phyloP scores from a whole-genome alignment of 2,888 invertebrate genomes.

The Choreutis nemorana region DNA sequence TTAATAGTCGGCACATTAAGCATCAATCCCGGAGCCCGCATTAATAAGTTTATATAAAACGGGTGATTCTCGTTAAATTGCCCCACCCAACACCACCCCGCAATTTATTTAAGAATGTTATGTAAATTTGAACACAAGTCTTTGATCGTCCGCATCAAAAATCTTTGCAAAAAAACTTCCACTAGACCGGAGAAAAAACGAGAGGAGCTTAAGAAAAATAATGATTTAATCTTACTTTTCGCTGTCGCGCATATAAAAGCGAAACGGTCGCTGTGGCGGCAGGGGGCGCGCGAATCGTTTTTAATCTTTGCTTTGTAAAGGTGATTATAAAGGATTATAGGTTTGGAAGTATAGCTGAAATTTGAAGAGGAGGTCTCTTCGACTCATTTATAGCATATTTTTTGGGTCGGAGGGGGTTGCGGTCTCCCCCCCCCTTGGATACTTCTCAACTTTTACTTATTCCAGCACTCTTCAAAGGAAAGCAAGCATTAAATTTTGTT shows the following conservation, averaged over 20 bases:
- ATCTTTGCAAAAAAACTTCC: constrained; percentile 61
- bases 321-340: constrained; percentile 69
- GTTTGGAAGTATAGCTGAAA: constrained; percentile 66
- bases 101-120: constrained; percentile 67
- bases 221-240: constrained; percentile 68
- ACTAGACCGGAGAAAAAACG: constrained; percentile 53
- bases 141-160: constrained; percentile 66
- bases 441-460: constrained; percentile 58
- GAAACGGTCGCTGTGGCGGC: constrained; percentile 22
- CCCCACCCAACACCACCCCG: constrained; percentile 35
- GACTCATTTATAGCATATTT: constrained; percentile 57
- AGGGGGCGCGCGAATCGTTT: constrained; percentile 59
- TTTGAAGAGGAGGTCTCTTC: constrained; percentile 46
- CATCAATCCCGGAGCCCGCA: constrained; percentile 41
- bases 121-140: constrained; percentile 66
- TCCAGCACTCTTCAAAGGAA: constrained; percentile 53
- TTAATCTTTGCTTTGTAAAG: constrained; percentile 70
- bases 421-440: constrained; percentile 38
- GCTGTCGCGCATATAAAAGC: constrained; percentile 65
- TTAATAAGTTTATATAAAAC: constrained; percentile 53
- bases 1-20: constrained; percentile 54
- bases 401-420: constrained; percentile 56
- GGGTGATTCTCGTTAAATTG: constrained; percentile 28
- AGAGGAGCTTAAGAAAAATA: constrained; percentile 66
- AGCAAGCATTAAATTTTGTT: constrained; percentile 49